A percentile compares a stretch with the other conserved stretches of the same genome.
phyloP scores from a whole-genome alignment of 2,797 vertebrate species.

The Myotis myotis region DNA sequence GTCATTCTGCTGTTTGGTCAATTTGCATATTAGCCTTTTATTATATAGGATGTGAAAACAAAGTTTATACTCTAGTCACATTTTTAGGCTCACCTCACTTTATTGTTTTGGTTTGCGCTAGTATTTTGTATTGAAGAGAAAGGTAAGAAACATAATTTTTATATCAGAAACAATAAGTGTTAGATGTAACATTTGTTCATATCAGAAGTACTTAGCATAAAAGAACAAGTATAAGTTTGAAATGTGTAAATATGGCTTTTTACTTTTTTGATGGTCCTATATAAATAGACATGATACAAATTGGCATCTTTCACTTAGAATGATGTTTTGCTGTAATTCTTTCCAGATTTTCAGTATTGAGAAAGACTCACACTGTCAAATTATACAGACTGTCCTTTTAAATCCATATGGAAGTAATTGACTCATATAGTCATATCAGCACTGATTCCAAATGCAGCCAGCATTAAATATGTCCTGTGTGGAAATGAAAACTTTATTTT shows the following conservation, averaged over 20 bases:
- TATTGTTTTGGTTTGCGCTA: neutral
- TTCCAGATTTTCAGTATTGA: constrained; percentile 55
- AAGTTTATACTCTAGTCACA: neutral
- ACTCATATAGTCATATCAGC: constrained; percentile 35
- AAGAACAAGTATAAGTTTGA: constrained; percentile 59
- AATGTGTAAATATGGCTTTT: constrained; percentile 57
- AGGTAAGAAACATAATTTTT: constrained; percentile 1
- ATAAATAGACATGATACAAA: constrained; percentile 49
- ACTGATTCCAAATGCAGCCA: neutral
- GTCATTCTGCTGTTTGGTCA: too few species aligned
- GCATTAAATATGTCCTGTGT: neutral
- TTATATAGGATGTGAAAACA: neutral
- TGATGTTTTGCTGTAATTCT: constrained; percentile 31
- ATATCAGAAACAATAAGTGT: neutral
- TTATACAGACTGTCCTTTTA: constrained; percentile 56
- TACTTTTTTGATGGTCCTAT: constrained; percentile 64
- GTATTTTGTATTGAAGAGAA: neutral
- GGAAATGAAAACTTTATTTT: neutral
- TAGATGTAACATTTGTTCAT: constrained; percentile 14
- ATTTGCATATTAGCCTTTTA: too few species aligned
- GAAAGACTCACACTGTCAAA: constrained; percentile 52
- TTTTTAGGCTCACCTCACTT: neutral
- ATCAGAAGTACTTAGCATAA: constrained; percentile 47
- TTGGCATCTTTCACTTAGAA: constrained; percentile 54
- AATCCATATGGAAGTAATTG: constrained; percentile 61